Evolutionary conservation across 1,140 invertebrate genomes (phyloP), one percentile per base, ranked within the genome.

Genomic region (Zaprionus vittiger): DNA sequence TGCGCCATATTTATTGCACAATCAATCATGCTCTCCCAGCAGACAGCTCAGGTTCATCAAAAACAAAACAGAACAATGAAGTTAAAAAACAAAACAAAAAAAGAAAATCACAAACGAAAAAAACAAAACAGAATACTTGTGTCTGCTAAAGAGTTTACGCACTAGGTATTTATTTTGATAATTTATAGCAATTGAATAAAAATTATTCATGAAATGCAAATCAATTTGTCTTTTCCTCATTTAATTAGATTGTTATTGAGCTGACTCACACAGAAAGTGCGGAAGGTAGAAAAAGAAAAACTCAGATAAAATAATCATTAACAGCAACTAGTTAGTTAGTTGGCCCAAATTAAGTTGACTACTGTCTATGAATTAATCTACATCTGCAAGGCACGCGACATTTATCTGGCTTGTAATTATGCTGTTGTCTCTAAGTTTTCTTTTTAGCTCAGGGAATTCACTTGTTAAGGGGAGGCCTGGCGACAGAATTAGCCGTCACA

Each of bases 101-200:
- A 65, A 59, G 7, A 57, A 71, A 52, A 52, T 17, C n/a, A 20
- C 41, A 47, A 44, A 47, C 41, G 14, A 60, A 75, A 65, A 66
- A 66, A 56, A 31, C 63, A 37, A 65, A 12, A 66, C 34, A 49
- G 26, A 77, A 72, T 72, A 73, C 73, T 80, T 83, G 77, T 77
- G 81, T 83, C 84, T 90, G 84, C 85, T 81, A 65, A 83, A 84
- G 75, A 81, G 66, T 77, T 81, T 84, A 84, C 60, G 76, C 76
- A 82, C 66, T 90, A 86, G 77, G 86, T 91, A 91, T 90, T 89
- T 89, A 89, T 90, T 89, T 73, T 17, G 17, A 89, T 77, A 87
- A 84, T 83, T 84, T 89, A 79, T 84, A 84, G 82, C 86, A 86
- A 91, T 90, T 86, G 86, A 91, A 90, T 91, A 91, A 90, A 90